Evolutionary conservation across 1,140 invertebrate species (phyloP).

Genomic region (Euglossa dilemma): DNA sequence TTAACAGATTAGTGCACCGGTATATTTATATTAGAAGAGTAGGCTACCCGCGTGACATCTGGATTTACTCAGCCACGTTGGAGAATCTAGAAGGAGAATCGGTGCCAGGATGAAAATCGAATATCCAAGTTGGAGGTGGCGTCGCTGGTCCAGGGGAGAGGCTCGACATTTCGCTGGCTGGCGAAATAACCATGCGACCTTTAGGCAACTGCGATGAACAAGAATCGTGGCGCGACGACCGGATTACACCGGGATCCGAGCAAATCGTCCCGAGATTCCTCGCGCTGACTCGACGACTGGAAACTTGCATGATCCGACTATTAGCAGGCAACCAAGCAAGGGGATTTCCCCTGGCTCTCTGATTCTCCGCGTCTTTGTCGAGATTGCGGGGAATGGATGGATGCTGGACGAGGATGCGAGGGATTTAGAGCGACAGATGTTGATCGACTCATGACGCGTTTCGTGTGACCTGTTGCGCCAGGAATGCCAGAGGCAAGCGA

Average conservation of each 20-base stretch:
- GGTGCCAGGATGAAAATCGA: too few relatives aligned
- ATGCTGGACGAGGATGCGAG: neutral
- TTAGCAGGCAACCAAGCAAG: neutral
- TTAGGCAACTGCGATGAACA: conserved; percentile 24
- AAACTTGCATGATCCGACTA: conserved; percentile 19
- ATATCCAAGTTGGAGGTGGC: too few relatives aligned
- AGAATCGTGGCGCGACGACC: conserved; percentile 19
- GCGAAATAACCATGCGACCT: conserved; percentile 42
- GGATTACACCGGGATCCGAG: conserved; percentile 33
- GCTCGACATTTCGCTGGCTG: conserved; percentile 49
- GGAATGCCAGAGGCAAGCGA: too few relatives aligned
- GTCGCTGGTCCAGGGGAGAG: conserved; percentile 30
- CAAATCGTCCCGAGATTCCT: conserved; percentile 5
- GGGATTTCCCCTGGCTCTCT: conserved; percentile 7
- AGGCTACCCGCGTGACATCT: too few relatives aligned
- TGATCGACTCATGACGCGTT: too few relatives aligned
- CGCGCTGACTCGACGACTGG: conserved; percentile 11
- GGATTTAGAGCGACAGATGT: too few relatives aligned
- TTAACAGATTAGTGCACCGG: too few relatives aligned
- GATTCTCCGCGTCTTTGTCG: neutral
- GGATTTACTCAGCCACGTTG: too few relatives aligned
- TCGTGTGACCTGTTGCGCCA: too few relatives aligned
- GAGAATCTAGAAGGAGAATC: too few relatives aligned
- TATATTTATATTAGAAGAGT: too few relatives aligned
- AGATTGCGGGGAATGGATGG: neutral